Base-by-base conservation (phyloP, 2,797 vertebrate genomes). In the Echiichthys vipera region DNA sequence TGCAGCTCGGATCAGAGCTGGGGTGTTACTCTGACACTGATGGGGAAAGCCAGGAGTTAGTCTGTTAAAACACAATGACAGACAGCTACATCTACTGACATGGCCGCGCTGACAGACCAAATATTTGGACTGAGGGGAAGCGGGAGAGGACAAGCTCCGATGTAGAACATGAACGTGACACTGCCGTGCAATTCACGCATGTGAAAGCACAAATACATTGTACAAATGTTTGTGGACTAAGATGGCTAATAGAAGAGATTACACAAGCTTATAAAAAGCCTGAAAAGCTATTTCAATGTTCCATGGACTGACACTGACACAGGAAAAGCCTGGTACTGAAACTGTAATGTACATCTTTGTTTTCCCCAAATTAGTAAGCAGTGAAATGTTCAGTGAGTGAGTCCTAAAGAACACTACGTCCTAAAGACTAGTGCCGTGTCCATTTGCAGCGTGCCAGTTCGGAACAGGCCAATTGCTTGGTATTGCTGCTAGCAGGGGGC, bases 41-140 rank as follows among this genome's bases (percentile, higher is more conserved):
- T 65, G 71, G 86, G 79, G 81, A 80, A 84, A 90, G 84, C 84
- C 78, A 86, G 83, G 86, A 92, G 89, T 91, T 83, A 90, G 91
- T 91, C 88, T 90, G 89, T 87, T 91, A 88, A 89, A 89, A 84
- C 86, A 81, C 75, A 65, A 24, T 88, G 91, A 90, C 87, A 88
- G 90, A 88, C 88, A 91, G 87, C 83, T 90, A 89, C 81, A 88
- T 84, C 88, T 78, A 70, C 87, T 80, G 85, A 88, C 90, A 82
- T 5, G 72, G 74, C 77, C 15, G 7, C 4, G 5, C 77, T 85
- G 84, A 90, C 88, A 89, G 64, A 80, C 79, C 79, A 88, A 90
- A 89, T 91, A 90, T 89, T 92, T 86, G 84, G 83, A 89, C 74
- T 68, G 80, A 74, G 57, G 55, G 36, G 66, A 11, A 73, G 71